These are phyloP conservation scores for Taenioides sp. DNA, from an alignment of 2,797 vertebrate species.

Conservation along the genomic window DNA sequence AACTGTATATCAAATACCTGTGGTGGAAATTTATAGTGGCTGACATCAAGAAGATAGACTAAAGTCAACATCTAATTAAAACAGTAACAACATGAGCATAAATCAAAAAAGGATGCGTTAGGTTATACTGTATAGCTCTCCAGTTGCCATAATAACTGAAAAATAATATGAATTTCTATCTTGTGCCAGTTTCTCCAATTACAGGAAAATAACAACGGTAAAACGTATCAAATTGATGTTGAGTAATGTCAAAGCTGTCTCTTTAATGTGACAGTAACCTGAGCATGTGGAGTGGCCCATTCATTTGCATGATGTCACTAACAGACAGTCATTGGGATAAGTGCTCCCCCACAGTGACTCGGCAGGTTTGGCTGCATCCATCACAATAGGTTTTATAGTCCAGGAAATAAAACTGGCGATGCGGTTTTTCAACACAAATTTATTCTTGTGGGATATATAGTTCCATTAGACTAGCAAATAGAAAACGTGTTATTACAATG, in stretches of 20 bases:
- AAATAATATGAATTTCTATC: background rate
- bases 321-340: constrained; percentile 24
- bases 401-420: background rate
- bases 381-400: background rate
- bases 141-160: background rate
- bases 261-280: background rate
- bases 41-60: background rate
- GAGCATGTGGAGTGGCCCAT: background rate
- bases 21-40: background rate
- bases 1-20: background rate
- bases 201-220: background rate
- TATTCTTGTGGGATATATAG: no score
- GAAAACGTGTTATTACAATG: no score
- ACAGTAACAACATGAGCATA: background rate
- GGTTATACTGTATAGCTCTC: no score
- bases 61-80: background rate
- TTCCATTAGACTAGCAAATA: no score
- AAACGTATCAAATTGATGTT: background rate
- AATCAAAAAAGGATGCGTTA: no score
- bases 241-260: background rate
- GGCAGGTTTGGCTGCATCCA: constrained; percentile 19
- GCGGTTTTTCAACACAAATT: no score
- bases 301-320: background rate
- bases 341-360: constrained; percentile 44
- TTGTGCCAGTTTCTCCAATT: background rate